These are phyloP conservation scores for Pteropus alecto DNA, from an alignment of 2,113 vertebrate genomes.

Conservation along the genomic window DNA sequence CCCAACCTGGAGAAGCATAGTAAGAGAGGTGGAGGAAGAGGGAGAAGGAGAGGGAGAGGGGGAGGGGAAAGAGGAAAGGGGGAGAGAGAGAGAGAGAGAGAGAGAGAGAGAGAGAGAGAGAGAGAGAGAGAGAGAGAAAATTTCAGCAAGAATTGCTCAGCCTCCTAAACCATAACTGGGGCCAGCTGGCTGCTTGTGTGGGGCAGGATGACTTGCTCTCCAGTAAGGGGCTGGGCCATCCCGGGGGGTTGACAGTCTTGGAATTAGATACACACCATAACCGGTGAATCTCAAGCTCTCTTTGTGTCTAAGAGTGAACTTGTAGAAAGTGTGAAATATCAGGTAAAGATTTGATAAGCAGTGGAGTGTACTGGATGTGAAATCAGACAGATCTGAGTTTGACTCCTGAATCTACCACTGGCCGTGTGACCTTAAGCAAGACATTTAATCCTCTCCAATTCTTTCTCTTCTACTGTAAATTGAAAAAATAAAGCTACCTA, in stretches of 20 bases:
- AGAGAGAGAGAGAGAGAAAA: not conserved
- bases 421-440: not conserved
- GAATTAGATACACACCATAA: slow-evolving; percentile 38
- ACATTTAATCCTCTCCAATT: slow-evolving; percentile 17
- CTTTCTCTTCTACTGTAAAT: slow-evolving; percentile 12
- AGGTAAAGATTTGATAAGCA: slow-evolving; percentile 4
- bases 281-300: not conserved
- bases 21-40: not conserved
- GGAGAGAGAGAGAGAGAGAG: not conserved
- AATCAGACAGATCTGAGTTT: slow-evolving; percentile 18
- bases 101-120: not conserved
- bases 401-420: not conserved
- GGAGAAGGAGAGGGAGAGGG: not conserved
- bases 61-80: too few species aligned
- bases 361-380: not conserved
- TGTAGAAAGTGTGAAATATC: not conserved
- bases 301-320: not conserved
- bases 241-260: not conserved
- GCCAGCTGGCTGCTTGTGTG: not conserved
- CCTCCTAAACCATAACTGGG: slow-evolving; percentile 26
- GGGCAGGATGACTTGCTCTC: slow-evolving; percentile 34
- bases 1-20: not conserved
- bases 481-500: slow-evolving; percentile 34
- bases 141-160: slow-evolving; percentile 13
- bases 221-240: slow-evolving; percentile 8